Evolutionary conservation across 2,888 invertebrate genomes (phyloP).

Genomic region (Oegoconia quadripuncta): DNA sequence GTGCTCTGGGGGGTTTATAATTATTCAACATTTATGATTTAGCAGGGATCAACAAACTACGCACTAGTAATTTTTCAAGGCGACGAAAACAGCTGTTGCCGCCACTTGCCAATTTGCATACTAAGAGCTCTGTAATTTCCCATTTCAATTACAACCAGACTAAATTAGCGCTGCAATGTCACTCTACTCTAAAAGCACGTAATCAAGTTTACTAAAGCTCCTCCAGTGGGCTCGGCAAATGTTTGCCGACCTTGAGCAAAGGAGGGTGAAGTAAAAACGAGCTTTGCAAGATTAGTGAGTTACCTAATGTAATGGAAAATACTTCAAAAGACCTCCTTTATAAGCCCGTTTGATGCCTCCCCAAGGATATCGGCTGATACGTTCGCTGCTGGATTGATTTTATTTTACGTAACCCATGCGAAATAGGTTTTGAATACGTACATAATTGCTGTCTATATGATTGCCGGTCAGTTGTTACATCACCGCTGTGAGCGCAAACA

Average conservation of each 20-base stretch:
- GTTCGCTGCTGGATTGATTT: constrained; percentile 23
- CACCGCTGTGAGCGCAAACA: too few species aligned
- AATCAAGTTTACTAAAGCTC: constrained; percentile 46
- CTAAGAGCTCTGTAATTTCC: constrained; percentile 9
- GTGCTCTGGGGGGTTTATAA: too few species aligned
- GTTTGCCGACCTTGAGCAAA: constrained; percentile 34
- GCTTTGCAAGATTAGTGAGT: constrained; percentile 52
- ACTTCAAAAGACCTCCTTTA: constrained; percentile 44
- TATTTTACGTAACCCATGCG: too few species aligned
- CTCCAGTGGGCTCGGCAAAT: constrained; percentile 41
- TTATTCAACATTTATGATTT: too few species aligned
- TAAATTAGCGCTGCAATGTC: constrained; percentile 26
- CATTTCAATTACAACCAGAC: constrained; percentile 19
- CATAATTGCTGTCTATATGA: too few species aligned
- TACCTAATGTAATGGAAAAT: constrained; percentile 62
- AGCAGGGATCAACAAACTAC: too few species aligned
- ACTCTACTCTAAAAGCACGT: constrained; percentile 23
- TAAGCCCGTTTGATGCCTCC: constrained; percentile 31
- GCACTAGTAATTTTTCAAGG: too few species aligned
- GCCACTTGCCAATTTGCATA: too few species aligned
- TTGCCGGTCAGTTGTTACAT: too few species aligned
- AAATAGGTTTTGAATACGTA: too few species aligned
- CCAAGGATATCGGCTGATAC: constrained; percentile 28
- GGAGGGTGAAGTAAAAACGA: constrained; percentile 32
- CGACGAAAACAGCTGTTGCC: too few species aligned